Evolutionary conservation across 2,888 invertebrate species (phyloP).

Genomic region (Leptinotarsa haldemani): DNA sequence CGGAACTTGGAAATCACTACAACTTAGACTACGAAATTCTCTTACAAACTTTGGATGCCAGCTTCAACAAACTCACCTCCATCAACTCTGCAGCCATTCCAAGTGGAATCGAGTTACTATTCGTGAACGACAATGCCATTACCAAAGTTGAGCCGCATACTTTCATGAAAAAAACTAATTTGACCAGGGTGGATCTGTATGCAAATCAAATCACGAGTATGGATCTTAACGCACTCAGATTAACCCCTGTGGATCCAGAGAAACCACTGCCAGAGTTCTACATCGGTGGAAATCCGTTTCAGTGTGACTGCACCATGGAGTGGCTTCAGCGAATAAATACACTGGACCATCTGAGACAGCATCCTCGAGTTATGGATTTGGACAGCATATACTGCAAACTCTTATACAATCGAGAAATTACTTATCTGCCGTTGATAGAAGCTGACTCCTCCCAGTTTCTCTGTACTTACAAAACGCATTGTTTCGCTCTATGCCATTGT

Average conservation of each 20-base stretch:
- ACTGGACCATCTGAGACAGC: slow-evolving; percentile 83
- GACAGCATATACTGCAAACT: slow-evolving; percentile 91
- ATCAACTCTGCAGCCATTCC: slow-evolving; percentile 83
- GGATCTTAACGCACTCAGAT: slow-evolving; percentile 88
- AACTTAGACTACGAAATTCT: slow-evolving; percentile 77
- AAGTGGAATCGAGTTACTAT: slow-evolving; percentile 85
- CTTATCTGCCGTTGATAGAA: slow-evolving; percentile 87
- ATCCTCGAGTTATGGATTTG: slow-evolving; percentile 91
- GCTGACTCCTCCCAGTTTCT: slow-evolving; percentile 91
- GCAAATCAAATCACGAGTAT: slow-evolving; percentile 91
- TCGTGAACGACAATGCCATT: slow-evolving; percentile 90
- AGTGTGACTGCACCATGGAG: slow-evolving; percentile 95
- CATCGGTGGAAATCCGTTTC: slow-evolving; percentile 93
- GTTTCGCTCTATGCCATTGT: slow-evolving; percentile 94
- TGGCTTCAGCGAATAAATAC: slow-evolving; percentile 94
- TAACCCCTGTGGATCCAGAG: slow-evolving; percentile 82
- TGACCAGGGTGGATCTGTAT: slow-evolving; percentile 91
- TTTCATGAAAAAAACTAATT: slow-evolving; percentile 88
- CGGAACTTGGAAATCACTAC: slow-evolving; percentile 81
- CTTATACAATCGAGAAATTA: slow-evolving; percentile 84
- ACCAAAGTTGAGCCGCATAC: slow-evolving; percentile 88
- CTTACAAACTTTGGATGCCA: slow-evolving; percentile 88
- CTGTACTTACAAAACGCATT: slow-evolving; percentile 92
- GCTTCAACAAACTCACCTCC: slow-evolving; percentile 87
- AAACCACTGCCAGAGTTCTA: slow-evolving; percentile 88